These are phyloP conservation scores for Illadopsis cleaveri DNA, from an alignment of 2,113 vertebrate genomes.

Conservation along the genomic window DNA sequence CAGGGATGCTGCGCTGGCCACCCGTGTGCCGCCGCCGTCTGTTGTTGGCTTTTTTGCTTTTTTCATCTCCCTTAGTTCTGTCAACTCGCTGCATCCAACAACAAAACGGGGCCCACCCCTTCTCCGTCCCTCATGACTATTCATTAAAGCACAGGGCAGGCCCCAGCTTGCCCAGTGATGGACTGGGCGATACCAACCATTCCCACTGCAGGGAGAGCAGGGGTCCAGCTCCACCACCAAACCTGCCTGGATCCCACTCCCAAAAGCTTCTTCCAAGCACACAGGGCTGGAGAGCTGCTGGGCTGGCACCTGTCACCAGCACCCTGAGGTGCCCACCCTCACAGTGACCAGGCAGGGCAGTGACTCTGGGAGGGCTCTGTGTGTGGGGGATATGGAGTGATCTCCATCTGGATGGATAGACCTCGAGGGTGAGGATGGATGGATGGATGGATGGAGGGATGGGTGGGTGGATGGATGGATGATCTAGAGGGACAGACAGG, in stretches of 20 bases:
- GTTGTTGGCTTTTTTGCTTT: slow-evolving; percentile 68
- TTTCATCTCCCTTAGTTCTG: slow-evolving; percentile 80
- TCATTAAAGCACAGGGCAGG: slow-evolving; percentile 87
- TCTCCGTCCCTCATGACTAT: slow-evolving; percentile 87
- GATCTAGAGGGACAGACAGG: not conserved
- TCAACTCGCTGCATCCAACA: slow-evolving; percentile 89
- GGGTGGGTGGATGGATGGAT: not conserved
- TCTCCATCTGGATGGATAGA: not conserved
- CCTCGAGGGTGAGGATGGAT: not conserved
- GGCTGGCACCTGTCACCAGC: not conserved
- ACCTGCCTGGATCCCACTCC: not conserved
- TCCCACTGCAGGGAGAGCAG: slow-evolving; percentile 37
- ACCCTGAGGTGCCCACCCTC: rapidly evolving
- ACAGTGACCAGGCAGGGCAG: rapidly evolving
- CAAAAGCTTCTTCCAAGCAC: not conserved
- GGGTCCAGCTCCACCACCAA: not conserved
- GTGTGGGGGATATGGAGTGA: rapidly evolving
- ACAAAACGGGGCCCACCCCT: slow-evolving; percentile 84
- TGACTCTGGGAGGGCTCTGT: rapidly evolving
- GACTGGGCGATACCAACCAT: slow-evolving; percentile 80
- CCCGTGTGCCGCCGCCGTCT: slow-evolving; percentile 32
- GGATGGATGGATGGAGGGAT: not conserved
- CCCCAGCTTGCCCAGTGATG: slow-evolving; percentile 84
- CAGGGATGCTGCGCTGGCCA: slow-evolving; percentile 30
- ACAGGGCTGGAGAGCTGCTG: not conserved